Conservation (phyloP, 2,113 vertebrate species). For the Glaucomys volans region DNA sequence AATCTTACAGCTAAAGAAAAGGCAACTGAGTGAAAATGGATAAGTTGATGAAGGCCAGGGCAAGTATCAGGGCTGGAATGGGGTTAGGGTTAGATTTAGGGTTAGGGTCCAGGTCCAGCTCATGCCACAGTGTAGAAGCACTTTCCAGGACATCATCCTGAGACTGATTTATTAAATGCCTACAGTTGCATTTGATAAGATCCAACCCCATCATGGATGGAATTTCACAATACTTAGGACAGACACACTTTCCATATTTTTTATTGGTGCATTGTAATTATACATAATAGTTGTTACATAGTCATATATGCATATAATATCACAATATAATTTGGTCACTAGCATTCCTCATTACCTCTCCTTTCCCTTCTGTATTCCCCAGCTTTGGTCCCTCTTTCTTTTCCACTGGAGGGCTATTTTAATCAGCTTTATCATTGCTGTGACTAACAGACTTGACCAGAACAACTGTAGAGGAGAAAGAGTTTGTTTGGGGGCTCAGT, state of each 20-base stretch:
- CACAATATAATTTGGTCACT: no score
- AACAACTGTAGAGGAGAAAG: no score
- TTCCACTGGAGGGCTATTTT: no score
- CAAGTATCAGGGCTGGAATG: background rate
- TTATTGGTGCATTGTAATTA: no score
- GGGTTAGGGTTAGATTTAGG: background rate
- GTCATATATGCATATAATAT: no score
- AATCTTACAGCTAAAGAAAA: conserved; percentile 30
- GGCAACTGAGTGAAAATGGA: background rate
- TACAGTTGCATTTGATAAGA: conserved; percentile 25
- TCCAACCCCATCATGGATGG: background rate
- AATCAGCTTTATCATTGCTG: no score
- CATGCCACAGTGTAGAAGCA: background rate
- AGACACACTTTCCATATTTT: background rate
- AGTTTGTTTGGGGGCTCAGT: no score
- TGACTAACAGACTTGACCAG: no score
- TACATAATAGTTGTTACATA: no score
- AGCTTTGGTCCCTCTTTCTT: no score
- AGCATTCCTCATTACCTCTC: no score
- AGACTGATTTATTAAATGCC: background rate
- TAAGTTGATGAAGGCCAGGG: background rate
- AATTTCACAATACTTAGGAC: conserved; percentile 23
- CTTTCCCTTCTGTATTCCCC: no score
- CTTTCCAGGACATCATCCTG: background rate
- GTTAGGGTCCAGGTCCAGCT: background rate